Conservation (phyloP, 2,797 vertebrate species). For the Pipistrellus kuhlii region DNA sequence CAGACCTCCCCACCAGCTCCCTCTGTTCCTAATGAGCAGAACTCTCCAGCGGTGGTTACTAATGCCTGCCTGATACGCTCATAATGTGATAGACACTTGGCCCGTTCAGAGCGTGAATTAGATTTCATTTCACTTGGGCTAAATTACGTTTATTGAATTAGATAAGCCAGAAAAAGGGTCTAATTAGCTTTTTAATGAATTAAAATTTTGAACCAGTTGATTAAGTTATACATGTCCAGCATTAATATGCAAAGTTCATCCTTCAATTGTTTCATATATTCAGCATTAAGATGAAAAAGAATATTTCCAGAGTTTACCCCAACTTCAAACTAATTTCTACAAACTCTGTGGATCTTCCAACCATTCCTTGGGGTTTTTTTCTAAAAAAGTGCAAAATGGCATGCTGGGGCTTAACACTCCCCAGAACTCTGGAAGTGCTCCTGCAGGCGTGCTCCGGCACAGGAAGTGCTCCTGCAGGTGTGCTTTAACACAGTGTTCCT, state of each 20-base stretch:
- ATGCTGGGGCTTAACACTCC: not conserved
- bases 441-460: too few relatives aligned
- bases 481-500: too few relatives aligned
- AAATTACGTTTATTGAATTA: constrained; percentile 42
- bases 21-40: not conserved
- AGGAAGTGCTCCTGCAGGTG: too few relatives aligned
- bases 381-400: constrained; percentile 27
- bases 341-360: constrained; percentile 12
- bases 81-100: not conserved
- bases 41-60: not conserved
- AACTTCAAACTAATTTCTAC: constrained; percentile 41
- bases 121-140: not conserved
- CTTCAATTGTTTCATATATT: constrained; percentile 16
- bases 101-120: not conserved
- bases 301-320: not conserved
- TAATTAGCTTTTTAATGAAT: not conserved
- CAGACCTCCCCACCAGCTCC: not conserved
- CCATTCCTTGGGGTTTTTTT: not conserved
- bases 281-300: constrained; percentile 29
- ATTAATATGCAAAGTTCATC: constrained; percentile 29
- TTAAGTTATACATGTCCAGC: not conserved
- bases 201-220: not conserved
- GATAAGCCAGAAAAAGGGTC: not conserved
- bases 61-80: not conserved
- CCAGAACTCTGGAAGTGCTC: too few relatives aligned